phyloP scores from a whole-genome alignment of 2,113 vertebrate genomes.

The Lonchura striata region DNA sequence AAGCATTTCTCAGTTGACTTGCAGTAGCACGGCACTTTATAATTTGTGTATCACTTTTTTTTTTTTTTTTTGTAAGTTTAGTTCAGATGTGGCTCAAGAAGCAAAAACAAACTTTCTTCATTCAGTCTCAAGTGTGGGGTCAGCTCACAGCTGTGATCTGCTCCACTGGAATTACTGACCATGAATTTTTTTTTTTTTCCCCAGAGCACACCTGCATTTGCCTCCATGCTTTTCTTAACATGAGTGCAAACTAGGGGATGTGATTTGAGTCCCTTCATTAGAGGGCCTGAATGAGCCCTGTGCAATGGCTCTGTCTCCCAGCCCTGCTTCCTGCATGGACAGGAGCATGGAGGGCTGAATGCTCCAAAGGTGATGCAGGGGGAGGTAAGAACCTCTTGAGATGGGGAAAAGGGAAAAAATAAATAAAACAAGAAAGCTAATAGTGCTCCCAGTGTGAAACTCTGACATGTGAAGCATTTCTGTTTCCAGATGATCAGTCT shows the following conservation, averaged over 20 bases:
- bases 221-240: neutral
- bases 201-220: neutral
- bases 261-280: neutral
- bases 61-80: neutral
- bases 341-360: neutral
- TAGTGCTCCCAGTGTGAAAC: conserved; percentile 13
- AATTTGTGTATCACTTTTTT: conserved; percentile 26
- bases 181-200: neutral
- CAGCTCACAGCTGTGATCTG: neutral
- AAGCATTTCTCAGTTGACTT: conserved; percentile 76
- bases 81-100: conserved; percentile 52
- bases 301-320: neutral
- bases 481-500: neutral
- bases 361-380: neutral
- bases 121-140: neutral
- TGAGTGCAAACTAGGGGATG: neutral
- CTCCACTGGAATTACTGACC: neutral
- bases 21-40: conserved; percentile 66
- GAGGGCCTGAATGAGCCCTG: neutral
- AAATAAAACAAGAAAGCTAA: neutral
- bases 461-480: conserved; percentile 34
- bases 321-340: neutral
- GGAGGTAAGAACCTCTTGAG: neutral
- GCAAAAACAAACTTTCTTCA: conserved; percentile 50
- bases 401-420: too few species aligned